A percentile compares a stretch with the other conserved stretches of the same genome.
These are phyloP conservation scores for Neomicropteryx cornuta DNA, from an alignment of 1,140 invertebrate genomes.

Conservation along the genomic window DNA sequence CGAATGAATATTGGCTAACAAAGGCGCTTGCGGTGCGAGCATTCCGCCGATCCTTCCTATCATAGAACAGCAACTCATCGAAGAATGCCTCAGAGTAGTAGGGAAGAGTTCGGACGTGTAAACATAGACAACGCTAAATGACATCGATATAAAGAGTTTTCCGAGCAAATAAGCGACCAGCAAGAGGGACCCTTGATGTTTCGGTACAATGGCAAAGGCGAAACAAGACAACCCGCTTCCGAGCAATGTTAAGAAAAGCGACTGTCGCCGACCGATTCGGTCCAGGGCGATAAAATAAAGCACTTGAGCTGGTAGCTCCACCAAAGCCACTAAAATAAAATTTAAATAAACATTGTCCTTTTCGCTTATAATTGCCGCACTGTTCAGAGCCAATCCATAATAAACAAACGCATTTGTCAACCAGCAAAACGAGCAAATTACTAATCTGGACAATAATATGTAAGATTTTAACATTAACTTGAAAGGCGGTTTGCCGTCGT, in stretches of 20 bases:
- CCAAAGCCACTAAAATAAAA: slow-evolving; percentile 36
- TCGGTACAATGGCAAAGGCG: slow-evolving; percentile 9
- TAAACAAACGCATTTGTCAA: slow-evolving; percentile 44
- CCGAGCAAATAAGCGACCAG: slow-evolving; percentile 25
- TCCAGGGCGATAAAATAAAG: slow-evolving; percentile 34
- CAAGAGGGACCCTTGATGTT: background rate
- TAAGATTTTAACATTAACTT: slow-evolving; percentile 26
- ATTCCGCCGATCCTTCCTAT: slow-evolving; percentile 54
- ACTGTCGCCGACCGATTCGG: slow-evolving; percentile 32
- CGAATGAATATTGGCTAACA: too few relatives aligned
- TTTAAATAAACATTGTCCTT: slow-evolving; percentile 35
- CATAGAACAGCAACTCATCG: slow-evolving; percentile 56
- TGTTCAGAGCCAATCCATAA: slow-evolving; percentile 52
- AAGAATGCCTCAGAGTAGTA: slow-evolving; percentile 48
- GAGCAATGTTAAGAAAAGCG: slow-evolving; percentile 28
- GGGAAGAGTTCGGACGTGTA: slow-evolving; percentile 62
- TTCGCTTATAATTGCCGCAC: slow-evolving; percentile 46
- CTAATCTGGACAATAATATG: slow-evolving; percentile 29
- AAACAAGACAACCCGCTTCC: slow-evolving; percentile 39
- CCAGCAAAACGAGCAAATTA: slow-evolving; percentile 40
- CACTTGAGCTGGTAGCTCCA: slow-evolving; percentile 44
- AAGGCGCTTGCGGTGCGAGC: slow-evolving; percentile 50
- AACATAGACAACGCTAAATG: slow-evolving; percentile 52
- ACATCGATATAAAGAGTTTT: slow-evolving; percentile 51
- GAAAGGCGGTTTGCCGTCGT: slow-evolving; percentile 21